Evolutionary conservation across 1,140 invertebrate genomes (phyloP).

Genomic region (Melanaphis sacchari): DNA sequence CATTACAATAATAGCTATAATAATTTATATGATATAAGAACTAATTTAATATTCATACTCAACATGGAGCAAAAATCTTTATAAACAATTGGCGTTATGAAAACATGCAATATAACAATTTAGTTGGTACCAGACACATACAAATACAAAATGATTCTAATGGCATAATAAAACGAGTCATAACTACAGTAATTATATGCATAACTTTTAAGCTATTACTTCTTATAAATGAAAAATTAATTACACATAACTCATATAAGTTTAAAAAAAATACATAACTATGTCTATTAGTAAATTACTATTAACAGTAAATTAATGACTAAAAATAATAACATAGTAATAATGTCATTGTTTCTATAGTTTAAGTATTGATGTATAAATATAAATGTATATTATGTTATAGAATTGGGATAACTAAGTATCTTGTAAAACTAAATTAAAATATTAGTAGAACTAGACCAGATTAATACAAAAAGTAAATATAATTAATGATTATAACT

Average conservation of each 20-base stretch:
- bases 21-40: not conserved
- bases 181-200: not conserved
- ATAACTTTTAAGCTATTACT: not conserved
- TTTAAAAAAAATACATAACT: not conserved
- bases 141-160: not conserved
- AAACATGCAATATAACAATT: slow-evolving; percentile 19
- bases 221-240: not conserved
- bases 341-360: not conserved
- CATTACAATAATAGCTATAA: not conserved
- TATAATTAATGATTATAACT: not conserved
- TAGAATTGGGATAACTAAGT: not conserved
- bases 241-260: not conserved
- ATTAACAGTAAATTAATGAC: too few species aligned
- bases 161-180: not conserved
- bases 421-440: not conserved
- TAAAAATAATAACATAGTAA: not conserved
- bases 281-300: not conserved
- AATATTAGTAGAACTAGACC: not conserved
- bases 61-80: not conserved
- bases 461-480: not conserved
- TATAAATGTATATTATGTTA: not conserved
- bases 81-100: slow-evolving; percentile 20
- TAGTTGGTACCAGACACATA: slow-evolving; percentile 17
- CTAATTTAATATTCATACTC: not conserved
- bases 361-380: not conserved